Percentiles rank a stretch among this genome's conserved stretches.
Conservation (phyloP, 2,888 invertebrate genomes). For the Thymelicus sylvestris region DNA sequence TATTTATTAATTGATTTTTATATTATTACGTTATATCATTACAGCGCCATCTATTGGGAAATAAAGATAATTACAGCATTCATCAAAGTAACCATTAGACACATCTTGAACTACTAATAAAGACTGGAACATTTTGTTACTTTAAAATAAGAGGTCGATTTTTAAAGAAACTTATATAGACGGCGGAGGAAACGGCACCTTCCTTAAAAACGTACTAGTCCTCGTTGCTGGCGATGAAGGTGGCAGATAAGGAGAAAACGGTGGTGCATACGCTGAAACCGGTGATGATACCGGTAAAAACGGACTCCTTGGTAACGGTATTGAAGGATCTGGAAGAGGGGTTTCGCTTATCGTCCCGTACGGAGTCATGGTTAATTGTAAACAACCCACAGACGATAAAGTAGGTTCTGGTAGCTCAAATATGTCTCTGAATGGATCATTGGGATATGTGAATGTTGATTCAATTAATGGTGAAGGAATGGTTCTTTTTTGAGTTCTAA, state of each 20-base stretch:
- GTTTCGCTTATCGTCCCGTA: constrained; percentile 40
- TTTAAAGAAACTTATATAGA: constrained; percentile 50
- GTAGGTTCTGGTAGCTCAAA: constrained; percentile 20
- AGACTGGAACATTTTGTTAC: too few species aligned
- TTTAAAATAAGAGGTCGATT: neutral
- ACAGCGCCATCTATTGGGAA: too few species aligned
- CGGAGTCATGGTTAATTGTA: constrained; percentile 41
- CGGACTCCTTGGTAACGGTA: constrained; percentile 48
- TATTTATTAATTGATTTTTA: too few species aligned
- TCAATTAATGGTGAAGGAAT: constrained; percentile 20
- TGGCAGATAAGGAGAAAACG: constrained; percentile 46
- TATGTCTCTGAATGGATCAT: constrained; percentile 1
- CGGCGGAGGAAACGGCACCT: constrained; percentile 68
- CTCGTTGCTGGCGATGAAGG: constrained; percentile 49
- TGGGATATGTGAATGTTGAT: neutral
- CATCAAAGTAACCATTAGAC: too few species aligned
- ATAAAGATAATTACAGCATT: too few species aligned
- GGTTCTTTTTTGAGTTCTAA: neutral
- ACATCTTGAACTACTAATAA: too few species aligned
- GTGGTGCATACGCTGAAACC: constrained; percentile 53
- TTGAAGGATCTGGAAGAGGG: constrained; percentile 29
- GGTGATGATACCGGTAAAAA: constrained; percentile 62
- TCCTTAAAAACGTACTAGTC: constrained; percentile 59
- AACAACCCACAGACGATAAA: constrained; percentile 43
- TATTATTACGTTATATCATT: too few species aligned